Base-by-base conservation (phyloP, 2,113 vertebrate genomes). In the Austrofundulus limnaeus region DNA sequence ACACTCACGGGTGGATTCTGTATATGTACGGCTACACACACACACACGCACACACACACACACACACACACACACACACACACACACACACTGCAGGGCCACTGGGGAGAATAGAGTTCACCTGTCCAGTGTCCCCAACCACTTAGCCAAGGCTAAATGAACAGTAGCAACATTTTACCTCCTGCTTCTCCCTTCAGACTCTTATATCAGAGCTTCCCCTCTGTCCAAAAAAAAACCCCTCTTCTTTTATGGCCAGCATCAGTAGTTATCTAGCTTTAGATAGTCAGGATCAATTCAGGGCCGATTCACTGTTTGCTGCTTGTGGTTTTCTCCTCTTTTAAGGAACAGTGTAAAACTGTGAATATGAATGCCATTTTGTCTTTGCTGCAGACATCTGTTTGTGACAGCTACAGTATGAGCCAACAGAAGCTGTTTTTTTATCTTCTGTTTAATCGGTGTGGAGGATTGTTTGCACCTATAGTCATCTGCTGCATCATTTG, bases 61-160 rank as follows among this genome's bases (percentile, higher is more conserved):
- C 54, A 71, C 60, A 83, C 64, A 61, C 58, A 61, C 45, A 75
- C 77, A 80, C 92, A 94, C 70, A 70, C 75, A 77, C 70, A 77
- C 55, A 71, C 62, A 85, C 69, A 80, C 54, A 75, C 72, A 92
- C 94, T 90, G 91, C 92, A 93, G 94, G 94, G 94, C 93, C 80
- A 94, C 93, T 93, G 92, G 93, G 94, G 94, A 95, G 94, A 96
- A 96, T 95, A 93, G 94, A 96, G 96, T 96, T 98, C 95, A 97
- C 94, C 95, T 97, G 96, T 94, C 92, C 92, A 92, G 90, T 63
- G 91, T 92, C 94, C 92, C 91, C 89, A 91, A 93, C 95, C 96
- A 97, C 95, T 97, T 97, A 97, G 92, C 94, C 94, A 91, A 92
- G 94, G 94, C 94, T 96, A 96, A 96, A 96, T 95, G 95, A 95